Base-by-base conservation (phyloP, 1,140 invertebrate genomes). In the Dendroctonus valens region DNA sequence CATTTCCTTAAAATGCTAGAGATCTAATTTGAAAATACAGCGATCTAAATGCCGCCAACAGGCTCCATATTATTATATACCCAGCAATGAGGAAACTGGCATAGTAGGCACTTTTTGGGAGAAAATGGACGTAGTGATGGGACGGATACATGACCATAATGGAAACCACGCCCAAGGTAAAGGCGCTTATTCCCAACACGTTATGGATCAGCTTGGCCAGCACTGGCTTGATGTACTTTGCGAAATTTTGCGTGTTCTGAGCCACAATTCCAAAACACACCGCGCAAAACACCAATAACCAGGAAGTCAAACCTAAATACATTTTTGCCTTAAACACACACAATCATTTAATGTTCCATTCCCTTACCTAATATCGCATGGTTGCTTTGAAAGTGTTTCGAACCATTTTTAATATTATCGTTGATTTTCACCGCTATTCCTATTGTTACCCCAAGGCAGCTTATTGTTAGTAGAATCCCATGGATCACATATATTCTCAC, bases 181-280 rank as follows among this genome's bases (percentile, higher is more conserved):
- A 69, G 5, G 49, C 55, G 40, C 57, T 57, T 9, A 62, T 54
- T 15, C 68, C 68, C n/a, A 69, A 26, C 41, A 69, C 59, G 15
- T 69, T 69, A 48, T 69, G 64, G 14, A 69, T 14, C 14, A 69
- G 41, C 42, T 69, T 69, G 11, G 54, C 44, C 7, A 61, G 8
- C 26, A 69, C 68, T 41, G 64, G 58, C 9, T 44, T 61, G n/a
- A 67, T 38, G 12, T 53, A 60, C 40, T 15, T 38, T 6, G 51
- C 37, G 12, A 69, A 57, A 11, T 11, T 37, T 42, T 42, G n/a
- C n/a, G 64, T 55, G 46, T 69, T 61, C 14, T 49, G 49, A n/a
- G 67, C 50, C 41, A 67, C 15, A 3, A 69, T 8, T 50, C 64
- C 68, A 9, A 61, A 12, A 11, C 51, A 53, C 3, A 67, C 41